Conservation (phyloP, 2,888 invertebrate genomes). For the Urechis unicinctus region DNA sequence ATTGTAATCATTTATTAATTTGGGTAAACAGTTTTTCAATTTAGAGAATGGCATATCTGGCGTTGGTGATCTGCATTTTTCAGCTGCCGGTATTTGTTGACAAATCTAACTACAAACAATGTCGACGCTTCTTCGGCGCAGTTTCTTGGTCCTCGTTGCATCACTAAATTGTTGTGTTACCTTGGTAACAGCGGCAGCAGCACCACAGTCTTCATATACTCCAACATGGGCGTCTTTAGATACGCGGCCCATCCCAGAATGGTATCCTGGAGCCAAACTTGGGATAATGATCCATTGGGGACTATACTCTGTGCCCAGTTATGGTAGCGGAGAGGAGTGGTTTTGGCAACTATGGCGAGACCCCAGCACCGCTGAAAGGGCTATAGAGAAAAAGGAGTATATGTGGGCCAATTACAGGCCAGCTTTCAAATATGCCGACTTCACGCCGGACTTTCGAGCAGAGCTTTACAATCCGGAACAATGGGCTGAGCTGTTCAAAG, state of each 20-base stretch:
- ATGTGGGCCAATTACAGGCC: constrained; percentile 80
- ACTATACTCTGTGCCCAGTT: constrained; percentile 49
- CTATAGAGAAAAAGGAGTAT: constrained; percentile 52
- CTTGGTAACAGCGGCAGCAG: too few species aligned
- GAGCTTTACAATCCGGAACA: constrained; percentile 71
- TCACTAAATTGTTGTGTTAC: too few species aligned
- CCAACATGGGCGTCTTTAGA: constrained; percentile 51
- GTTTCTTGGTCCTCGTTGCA: too few species aligned
- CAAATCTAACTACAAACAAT: too few species aligned
- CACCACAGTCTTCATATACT: constrained; percentile 1
- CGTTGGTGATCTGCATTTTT: too few species aligned
- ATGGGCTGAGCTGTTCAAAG: constrained; percentile 76
- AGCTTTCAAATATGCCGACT: constrained; percentile 82
- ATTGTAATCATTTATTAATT: too few species aligned
- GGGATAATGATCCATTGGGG: constrained; percentile 55
- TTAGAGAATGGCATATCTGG: too few species aligned
- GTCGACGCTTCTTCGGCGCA: too few species aligned
- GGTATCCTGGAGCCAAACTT: constrained; percentile 53
- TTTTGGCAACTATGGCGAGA: constrained; percentile 77
- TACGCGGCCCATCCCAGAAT: constrained; percentile 45
- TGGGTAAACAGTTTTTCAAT: too few species aligned
- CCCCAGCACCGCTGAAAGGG: background rate
- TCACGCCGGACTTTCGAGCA: constrained; percentile 56
- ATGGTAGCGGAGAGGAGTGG: constrained; percentile 63
- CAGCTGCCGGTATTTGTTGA: too few species aligned